Percentiles rank a stretch among this genome's conserved stretches.
These are phyloP conservation scores for Monomorium pharaonis DNA, from an alignment of 1,140 invertebrate genomes.

Conservation along the genomic window DNA sequence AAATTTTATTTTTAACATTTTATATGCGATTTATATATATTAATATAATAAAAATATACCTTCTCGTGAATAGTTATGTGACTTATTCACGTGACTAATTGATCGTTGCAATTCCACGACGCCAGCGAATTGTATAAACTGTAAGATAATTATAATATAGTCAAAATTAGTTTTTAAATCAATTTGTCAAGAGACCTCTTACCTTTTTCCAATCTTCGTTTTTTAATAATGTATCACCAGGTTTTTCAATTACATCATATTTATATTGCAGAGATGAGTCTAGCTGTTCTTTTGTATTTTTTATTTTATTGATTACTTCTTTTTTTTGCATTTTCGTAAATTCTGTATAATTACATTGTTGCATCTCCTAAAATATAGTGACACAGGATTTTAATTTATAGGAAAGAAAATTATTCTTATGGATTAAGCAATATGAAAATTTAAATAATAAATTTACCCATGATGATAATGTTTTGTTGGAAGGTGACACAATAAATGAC, in stretches of 20 bases:
- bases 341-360: conserved; percentile 62
- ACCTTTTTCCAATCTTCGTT: conserved; percentile 85
- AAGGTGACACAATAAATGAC: conserved; percentile 73
- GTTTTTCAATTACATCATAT: conserved; percentile 80
- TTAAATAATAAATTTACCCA: conserved; percentile 72
- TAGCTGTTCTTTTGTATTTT: conserved; percentile 7
- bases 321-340: conserved; percentile 68
- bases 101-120: conserved; percentile 85
- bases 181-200: conserved; percentile 4
- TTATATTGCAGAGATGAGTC: conserved; percentile 67
- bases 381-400: not conserved
- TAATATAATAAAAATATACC: conserved; percentile 60
- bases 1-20: not conserved
- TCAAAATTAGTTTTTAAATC: conserved; percentile 53
- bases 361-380: conserved; percentile 68
- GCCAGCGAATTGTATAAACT: conserved; percentile 90
- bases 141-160: conserved; percentile 80
- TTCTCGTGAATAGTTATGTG: conserved; percentile 63
- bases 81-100: conserved; percentile 29
- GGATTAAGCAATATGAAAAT: not conserved
- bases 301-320: conserved; percentile 31
- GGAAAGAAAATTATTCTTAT: not conserved
- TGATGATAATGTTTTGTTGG: conserved; percentile 64
- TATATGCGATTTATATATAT: no score
- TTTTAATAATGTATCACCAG: conserved; percentile 86